A percentile compares a stretch with the other conserved stretches of the same genome.
phyloP scores from a whole-genome alignment of 2,113 vertebrate species.

The Garra rufa region DNA sequence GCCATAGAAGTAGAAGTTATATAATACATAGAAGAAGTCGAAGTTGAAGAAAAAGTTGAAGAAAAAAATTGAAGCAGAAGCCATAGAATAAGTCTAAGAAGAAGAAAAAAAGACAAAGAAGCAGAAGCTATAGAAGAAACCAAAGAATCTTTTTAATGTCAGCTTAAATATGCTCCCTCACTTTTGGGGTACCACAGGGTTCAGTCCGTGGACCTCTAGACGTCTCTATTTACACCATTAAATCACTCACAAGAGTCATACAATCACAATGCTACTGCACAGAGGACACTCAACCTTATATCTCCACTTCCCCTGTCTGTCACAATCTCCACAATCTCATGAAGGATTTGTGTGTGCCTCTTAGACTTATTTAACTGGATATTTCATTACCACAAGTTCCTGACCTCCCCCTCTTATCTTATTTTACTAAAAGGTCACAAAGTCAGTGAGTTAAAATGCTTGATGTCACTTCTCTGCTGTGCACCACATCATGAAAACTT shows the following conservation, averaged over 20 bases:
- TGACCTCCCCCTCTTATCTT: background rate
- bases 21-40: too few relatives aligned
- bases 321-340: background rate
- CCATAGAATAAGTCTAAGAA: too few relatives aligned
- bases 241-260: background rate
- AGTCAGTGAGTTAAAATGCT: constrained; percentile 7
- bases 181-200: background rate
- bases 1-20: too few relatives aligned
- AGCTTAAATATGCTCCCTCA: background rate
- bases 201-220: background rate
- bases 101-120: too few relatives aligned
- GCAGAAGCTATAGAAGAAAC: too few relatives aligned
- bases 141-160: background rate
- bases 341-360: too few relatives aligned
- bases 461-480: background rate
- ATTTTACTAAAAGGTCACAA: background rate
- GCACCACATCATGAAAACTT: background rate
- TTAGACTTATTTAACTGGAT: background rate
- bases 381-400: background rate
- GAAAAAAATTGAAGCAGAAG: too few relatives aligned
- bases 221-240: constrained; percentile 4
- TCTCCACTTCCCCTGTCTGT: background rate
- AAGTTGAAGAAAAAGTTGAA: too few relatives aligned
- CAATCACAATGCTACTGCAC: background rate
- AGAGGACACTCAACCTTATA: background rate